Evolutionary conservation across 2,797 vertebrate species (phyloP), one percentile per base, ranked within the genome.

Genomic region (Sebastes flavidus): DNA sequence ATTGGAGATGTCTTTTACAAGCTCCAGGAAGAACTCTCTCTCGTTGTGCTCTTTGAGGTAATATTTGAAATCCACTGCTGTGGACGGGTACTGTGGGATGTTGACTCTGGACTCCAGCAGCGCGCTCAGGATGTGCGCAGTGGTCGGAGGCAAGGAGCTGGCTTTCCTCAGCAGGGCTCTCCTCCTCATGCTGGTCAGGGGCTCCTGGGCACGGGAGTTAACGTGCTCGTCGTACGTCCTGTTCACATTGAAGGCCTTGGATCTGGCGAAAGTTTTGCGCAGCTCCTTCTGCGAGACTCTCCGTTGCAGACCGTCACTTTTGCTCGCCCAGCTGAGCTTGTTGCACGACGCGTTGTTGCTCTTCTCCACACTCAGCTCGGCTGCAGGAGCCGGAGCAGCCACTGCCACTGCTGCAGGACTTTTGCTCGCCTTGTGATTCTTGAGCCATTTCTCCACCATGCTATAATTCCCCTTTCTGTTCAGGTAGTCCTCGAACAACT

Each of bases 1-100:
- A 90, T 99, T 99, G 54, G 98, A 99, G 61, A 99, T 99, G 94
- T 99, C 99, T 93, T 99, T 99, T 16, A 99, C 98, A n/a, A 99
- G 95, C 89, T 99, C 98, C 87, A 99, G 92, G 92, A 99, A 99
- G 89, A 99, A 99, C 92, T 98, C 98, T 16, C 97, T 95, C 75
- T 99, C 98, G 77, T 97, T 98, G 90, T 97, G 95, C 81, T 97
- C 96, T 90, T 97, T 99, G 76, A 99, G 97, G 93, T 98, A 96
- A 89, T 98, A 99, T 90, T 99, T 99, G 88, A 98, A 99, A 91
- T 98, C 97, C 89, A 99, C 96, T 62, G 97, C 99, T 1, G 97
- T 97, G 81, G 97, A 97, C n/a, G 97, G 97, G 69, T 98, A 99
- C 89, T 98, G 98, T 60, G 99, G 98, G 90, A 99, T 96, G 95